Percentiles rank a stretch among this genome's conserved stretches.
These are phyloP conservation scores for Percopsis omiscomaycus DNA, from an alignment of 2,797 vertebrate species.

Conservation along the genomic window DNA sequence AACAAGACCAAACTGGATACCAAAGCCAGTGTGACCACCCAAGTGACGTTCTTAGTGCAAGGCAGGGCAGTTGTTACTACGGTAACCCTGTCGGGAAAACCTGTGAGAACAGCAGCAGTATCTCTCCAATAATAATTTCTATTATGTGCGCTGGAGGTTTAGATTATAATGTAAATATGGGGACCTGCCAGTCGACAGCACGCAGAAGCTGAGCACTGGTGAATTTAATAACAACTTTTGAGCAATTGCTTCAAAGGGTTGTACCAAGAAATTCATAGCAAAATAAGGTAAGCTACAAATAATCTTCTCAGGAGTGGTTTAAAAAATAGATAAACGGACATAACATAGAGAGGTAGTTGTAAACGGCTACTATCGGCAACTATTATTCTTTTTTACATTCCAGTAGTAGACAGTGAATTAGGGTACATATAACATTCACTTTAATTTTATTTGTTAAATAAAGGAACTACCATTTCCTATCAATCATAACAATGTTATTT, in stretches of 20 bases:
- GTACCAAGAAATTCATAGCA: constrained; percentile 25
- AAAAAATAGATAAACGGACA: background rate
- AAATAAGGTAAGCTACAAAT: constrained; percentile 36
- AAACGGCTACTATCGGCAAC: background rate
- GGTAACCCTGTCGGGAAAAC: constrained; percentile 61
- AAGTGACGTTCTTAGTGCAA: constrained; percentile 9
- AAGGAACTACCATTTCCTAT: too few species aligned
- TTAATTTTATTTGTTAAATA: too few species aligned
- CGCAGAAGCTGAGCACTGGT: constrained; percentile 38
- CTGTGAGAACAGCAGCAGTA: constrained; percentile 50
- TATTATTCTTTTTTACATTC: too few species aligned
- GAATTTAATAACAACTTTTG: constrained; percentile 50
- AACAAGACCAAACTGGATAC: constrained; percentile 30
- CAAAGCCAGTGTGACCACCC: constrained; percentile 13
- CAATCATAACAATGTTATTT: too few species aligned
- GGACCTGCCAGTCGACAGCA: constrained; percentile 30
- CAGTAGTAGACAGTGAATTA: too few species aligned
- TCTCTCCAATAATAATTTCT: constrained; percentile 69
- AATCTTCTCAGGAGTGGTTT: background rate
- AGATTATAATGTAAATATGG: constrained; percentile 68
- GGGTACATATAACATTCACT: too few species aligned
- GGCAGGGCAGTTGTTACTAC: constrained; percentile 54
- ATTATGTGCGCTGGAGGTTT: constrained; percentile 67
- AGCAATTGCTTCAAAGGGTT: constrained; percentile 32
- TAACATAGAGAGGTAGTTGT: background rate